Percentiles rank a stretch among this genome's conserved stretches.
Evolutionary conservation across 2,888 invertebrate species (phyloP).

Genomic region (Dendrolimus pini): DNA sequence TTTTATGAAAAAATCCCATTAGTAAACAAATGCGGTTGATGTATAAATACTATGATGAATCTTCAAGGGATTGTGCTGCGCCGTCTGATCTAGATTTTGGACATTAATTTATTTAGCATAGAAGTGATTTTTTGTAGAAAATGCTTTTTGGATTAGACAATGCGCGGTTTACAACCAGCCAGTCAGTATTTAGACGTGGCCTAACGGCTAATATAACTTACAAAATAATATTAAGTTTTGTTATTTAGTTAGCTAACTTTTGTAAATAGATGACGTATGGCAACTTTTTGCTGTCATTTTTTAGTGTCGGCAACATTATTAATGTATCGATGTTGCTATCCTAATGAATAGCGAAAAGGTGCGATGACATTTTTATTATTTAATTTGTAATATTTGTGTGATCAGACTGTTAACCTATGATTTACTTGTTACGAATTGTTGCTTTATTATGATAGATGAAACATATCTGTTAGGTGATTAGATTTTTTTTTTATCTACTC

Average conservation of each 20-base stretch:
- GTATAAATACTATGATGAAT: too few species aligned
- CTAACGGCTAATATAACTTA: slow-evolving; percentile 48
- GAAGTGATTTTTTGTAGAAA: slow-evolving; percentile 31
- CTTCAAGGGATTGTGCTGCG: slow-evolving; percentile 10
- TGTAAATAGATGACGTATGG: slow-evolving; percentile 71
- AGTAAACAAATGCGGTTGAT: too few species aligned
- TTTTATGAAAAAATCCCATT: too few species aligned
- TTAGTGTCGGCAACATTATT: slow-evolving; percentile 13
- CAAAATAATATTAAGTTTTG: slow-evolving; percentile 69
- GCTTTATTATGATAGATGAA: slow-evolving; percentile 55
- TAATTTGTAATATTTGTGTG: slow-evolving; percentile 75
- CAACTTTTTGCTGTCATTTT: slow-evolving; percentile 16
- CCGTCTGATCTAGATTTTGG: slow-evolving; percentile 18
- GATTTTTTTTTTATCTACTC: slow-evolving; percentile 41
- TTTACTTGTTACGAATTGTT: slow-evolving; percentile 75
- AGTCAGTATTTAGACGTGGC: slow-evolving; percentile 66
- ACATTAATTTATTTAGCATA: slow-evolving; percentile 50
- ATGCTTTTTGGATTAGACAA: slow-evolving; percentile 25
- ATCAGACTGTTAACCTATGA: slow-evolving; percentile 74
- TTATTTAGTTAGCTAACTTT: slow-evolving; percentile 76
- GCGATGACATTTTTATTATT: slow-evolving; percentile 51
- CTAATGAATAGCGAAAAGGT: neutral
- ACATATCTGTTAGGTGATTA: slow-evolving; percentile 63
- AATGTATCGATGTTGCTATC: slow-evolving; percentile 1
- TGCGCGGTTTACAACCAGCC: slow-evolving; percentile 46